Evolutionary conservation across 2,797 vertebrate genomes (phyloP).

Genomic region (Enteromius mattozi): DNA sequence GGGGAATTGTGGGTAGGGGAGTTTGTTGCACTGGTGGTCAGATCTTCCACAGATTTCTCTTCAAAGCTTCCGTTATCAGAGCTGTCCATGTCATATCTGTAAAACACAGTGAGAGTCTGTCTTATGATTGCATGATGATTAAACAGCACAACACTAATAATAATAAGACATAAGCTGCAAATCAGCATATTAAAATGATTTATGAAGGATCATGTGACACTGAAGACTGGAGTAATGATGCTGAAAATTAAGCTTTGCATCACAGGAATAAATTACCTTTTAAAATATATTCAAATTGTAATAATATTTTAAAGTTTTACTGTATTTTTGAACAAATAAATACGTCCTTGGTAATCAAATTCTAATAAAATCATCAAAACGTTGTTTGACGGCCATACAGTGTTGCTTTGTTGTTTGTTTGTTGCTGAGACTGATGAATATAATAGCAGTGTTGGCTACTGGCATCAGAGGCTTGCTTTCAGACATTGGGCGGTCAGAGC

Average conservation of each 20-base stretch:
- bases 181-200: background rate
- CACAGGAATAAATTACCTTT: background rate
- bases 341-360: background rate
- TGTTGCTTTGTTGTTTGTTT: background rate
- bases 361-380: background rate
- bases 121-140: background rate
- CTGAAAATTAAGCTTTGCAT: background rate
- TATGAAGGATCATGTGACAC: background rate
- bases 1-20: constrained; percentile 77
- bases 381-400: background rate
- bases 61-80: constrained; percentile 79
- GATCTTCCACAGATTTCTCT: constrained; percentile 85
- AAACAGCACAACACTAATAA: background rate
- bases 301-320: background rate
- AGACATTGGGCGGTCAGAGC: background rate
- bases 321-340: background rate
- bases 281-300: background rate
- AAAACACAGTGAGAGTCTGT: background rate
- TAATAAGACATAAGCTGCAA: background rate
- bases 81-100: constrained; percentile 85
- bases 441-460: background rate
- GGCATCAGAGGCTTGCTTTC: background rate
- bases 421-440: background rate
- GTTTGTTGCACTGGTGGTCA: constrained; percentile 78
- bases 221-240: constrained; percentile 10